These are phyloP conservation scores for Gasteruption jaculator DNA, from an alignment of 2,888 invertebrate genomes.

Conservation along the genomic window DNA sequence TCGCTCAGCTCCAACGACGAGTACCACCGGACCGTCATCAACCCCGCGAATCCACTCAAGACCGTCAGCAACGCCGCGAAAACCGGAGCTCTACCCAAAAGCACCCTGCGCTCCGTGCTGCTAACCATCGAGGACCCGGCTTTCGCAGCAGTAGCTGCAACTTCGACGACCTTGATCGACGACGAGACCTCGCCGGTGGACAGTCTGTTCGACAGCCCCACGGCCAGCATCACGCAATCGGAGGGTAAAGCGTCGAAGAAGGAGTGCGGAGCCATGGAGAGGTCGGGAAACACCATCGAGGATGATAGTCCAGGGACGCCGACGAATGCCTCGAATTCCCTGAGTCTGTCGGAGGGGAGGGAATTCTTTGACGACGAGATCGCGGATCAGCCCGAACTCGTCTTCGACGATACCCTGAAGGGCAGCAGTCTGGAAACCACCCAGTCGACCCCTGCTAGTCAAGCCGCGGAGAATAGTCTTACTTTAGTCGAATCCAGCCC, in stretches of 20 bases:
- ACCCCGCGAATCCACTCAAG: slow-evolving; percentile 22
- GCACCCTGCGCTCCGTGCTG: slow-evolving; percentile 53
- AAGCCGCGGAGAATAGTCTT: slow-evolving; percentile 43
- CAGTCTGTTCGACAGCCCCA: slow-evolving; percentile 68
- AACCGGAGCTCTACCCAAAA: slow-evolving; percentile 38
- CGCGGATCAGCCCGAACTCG: slow-evolving; percentile 81
- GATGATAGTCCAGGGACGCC: slow-evolving; percentile 68
- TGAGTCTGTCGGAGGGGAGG: slow-evolving; percentile 76
- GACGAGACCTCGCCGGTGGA: slow-evolving; percentile 83
- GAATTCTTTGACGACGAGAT: slow-evolving; percentile 89
- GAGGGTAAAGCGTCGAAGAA: slow-evolving; percentile 52
- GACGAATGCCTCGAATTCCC: slow-evolving; percentile 71
- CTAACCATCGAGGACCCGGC: slow-evolving; percentile 70
- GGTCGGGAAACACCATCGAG: slow-evolving; percentile 42
- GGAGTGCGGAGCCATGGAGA: slow-evolving; percentile 48
- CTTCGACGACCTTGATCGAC: slow-evolving; percentile 67
- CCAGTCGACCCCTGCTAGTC: slow-evolving; percentile 29
- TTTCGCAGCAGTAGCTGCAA: slow-evolving; percentile 69
- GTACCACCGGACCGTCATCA: slow-evolving; percentile 25
- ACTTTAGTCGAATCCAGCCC: slow-evolving; percentile 44
- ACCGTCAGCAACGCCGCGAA: slow-evolving; percentile 34
- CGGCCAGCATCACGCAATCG: slow-evolving; percentile 53
- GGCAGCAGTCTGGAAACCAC: slow-evolving; percentile 22
- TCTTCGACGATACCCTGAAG: slow-evolving; percentile 66
- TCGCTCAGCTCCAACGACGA: slow-evolving; percentile 55